phyloP scores from a whole-genome alignment of 2,797 vertebrate genomes.

The Buceros bicornis region DNA sequence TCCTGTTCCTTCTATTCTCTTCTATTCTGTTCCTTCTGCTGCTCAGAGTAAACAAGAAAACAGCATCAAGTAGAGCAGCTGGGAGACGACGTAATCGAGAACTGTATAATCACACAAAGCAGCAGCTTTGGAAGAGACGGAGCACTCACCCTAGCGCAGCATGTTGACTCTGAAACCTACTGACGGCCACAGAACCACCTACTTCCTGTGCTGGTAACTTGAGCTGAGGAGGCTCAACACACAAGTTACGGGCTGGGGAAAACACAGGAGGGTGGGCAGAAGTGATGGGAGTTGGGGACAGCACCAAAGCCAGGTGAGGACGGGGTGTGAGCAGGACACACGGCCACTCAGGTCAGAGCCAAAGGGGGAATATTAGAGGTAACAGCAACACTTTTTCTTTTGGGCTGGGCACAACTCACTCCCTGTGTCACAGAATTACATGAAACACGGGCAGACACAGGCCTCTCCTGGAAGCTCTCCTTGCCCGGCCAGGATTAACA shows the following conservation, averaged over 20 bases:
- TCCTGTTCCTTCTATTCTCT: background rate
- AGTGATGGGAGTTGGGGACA: background rate
- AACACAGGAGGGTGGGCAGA: accelerated
- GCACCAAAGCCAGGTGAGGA: background rate
- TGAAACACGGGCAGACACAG: accelerated
- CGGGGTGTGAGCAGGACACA: background rate
- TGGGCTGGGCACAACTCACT: background rate
- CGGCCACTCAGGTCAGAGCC: accelerated
- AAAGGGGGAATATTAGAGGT: background rate
- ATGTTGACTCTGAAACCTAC: background rate
- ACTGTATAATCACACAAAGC: background rate
- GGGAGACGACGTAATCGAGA: background rate
- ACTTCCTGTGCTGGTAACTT: background rate
- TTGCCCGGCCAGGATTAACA: background rate
- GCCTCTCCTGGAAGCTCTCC: background rate
- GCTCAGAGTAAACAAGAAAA: background rate
- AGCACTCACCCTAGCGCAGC: accelerated
- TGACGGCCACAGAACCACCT: background rate
- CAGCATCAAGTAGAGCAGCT: background rate
- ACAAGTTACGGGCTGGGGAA: background rate
- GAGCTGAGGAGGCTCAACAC: background rate
- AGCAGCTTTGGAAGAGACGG: background rate
- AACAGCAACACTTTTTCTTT: background rate
- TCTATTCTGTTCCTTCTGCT: background rate
- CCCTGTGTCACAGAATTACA: background rate